Base-by-base conservation (phyloP, 2,888 invertebrate species). In the Xestia xanthographa region DNA sequence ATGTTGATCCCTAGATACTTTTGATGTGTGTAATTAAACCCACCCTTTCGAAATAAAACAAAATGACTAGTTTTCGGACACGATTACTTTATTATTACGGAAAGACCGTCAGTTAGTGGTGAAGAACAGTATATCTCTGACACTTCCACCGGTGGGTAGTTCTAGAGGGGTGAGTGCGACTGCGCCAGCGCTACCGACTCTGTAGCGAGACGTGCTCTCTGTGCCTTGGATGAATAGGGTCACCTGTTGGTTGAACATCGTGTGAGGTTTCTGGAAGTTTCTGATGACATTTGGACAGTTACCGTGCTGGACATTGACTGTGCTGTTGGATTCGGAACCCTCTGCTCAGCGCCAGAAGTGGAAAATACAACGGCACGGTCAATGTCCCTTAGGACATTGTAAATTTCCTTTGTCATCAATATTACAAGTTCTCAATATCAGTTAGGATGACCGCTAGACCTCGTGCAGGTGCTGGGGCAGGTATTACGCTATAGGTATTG, bases 91-190 rank as follows among this genome's bases (percentile, higher is more conserved):
- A 79, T 85, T 78, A 29, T n/a, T 26, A 43, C n/a, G 38, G 45
- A 48, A 45, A 56, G 12, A 72, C 60, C 75, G 29, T 90, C 82
- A 94, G 71, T 93, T 93, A 41, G 94, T 91, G 29, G 95, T 94
- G 66, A 96, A 96, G 86, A 95, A 95, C 60, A 96, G 88, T 62
- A 96, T 95, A 70, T 95, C 95, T 20, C 95, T 87, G 26, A 94
- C 94, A 73, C 95, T 95, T 45, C 94, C 95, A 0, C 92, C 91
- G 0, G 94, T 90, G 3, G 94, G 93, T 53, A 94, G 89, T 17
- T 95, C 94, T 1, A 95, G 81, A 0, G 94, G 91, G 0, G 94
- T 87, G 34, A 94, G 88, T 0, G 93, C 88, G 5, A 93, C 93
- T 0, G 91, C 92, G 17, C 91, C 93, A 0, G 91, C 90, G 82